Evolutionary conservation across 2,888 invertebrate genomes (phyloP).

Genomic region (Ceramica pisi): DNA sequence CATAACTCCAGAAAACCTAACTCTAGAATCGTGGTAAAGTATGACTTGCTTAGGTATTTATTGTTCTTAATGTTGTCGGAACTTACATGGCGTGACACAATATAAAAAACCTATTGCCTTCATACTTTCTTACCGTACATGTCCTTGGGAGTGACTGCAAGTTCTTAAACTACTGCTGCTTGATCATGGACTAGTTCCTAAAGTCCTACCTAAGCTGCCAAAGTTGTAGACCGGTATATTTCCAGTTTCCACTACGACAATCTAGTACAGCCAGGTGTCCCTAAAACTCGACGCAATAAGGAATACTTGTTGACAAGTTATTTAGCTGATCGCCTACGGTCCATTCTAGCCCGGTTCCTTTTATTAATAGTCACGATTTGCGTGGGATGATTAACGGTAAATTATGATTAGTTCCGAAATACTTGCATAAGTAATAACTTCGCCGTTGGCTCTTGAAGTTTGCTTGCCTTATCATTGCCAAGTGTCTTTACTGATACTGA

Average conservation of each 20-base stretch:
- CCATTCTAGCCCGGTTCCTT: slow-evolving; percentile 43
- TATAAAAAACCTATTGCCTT: no score
- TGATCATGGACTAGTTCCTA: no score
- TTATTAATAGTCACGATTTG: slow-evolving; percentile 43
- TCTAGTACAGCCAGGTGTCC: not conserved
- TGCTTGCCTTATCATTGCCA: not conserved
- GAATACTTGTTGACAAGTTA: slow-evolving; percentile 19
- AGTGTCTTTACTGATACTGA: not conserved
- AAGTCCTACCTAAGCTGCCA: no score
- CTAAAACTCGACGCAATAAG: not conserved
- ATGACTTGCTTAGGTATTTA: no score
- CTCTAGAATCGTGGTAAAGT: no score
- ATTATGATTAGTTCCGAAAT: slow-evolving; percentile 52
- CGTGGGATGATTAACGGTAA: slow-evolving; percentile 45
- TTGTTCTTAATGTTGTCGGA: no score
- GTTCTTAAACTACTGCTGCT: no score
- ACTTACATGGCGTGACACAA: no score
- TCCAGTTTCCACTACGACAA: not conserved
- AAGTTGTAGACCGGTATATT: not conserved
- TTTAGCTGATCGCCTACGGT: slow-evolving; percentile 33
- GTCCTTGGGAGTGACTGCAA: no score
- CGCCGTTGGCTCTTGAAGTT: slow-evolving; percentile 11
- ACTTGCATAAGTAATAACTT: slow-evolving; percentile 25
- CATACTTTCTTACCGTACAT: no score
- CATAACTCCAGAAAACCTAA: no score